A percentile compares a stretch with the other conserved stretches of the same genome.
Conservation (phyloP, 2,888 invertebrate genomes). For the Hypomecis punctinalis region DNA sequence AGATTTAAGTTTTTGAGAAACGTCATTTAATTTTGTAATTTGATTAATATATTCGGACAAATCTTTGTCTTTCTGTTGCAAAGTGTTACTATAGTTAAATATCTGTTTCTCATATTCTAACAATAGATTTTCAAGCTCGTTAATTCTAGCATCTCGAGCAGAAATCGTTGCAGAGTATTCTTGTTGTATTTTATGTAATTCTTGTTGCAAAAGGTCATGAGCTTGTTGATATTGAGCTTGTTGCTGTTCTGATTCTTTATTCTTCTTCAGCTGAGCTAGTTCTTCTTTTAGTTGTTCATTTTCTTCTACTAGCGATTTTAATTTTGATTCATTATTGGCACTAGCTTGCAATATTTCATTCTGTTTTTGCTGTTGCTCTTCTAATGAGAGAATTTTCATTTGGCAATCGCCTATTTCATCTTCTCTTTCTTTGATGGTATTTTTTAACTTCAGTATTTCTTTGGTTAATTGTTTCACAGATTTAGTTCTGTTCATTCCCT, state of each 20-base stretch:
- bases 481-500: constrained; percentile 70
- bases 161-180: constrained; percentile 67
- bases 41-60: constrained; percentile 80
- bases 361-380: constrained; percentile 79
- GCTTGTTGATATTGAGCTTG: constrained; percentile 59
- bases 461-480: constrained; percentile 80
- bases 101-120: constrained; percentile 81
- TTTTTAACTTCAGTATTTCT: constrained; percentile 81
- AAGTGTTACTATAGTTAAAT: constrained; percentile 68
- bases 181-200: constrained; percentile 68
- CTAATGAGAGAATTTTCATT: constrained; percentile 80
- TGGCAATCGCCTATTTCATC: constrained; percentile 80
- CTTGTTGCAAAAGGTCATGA: constrained; percentile 64
- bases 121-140: constrained; percentile 79
- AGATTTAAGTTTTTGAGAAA: constrained; percentile 79
- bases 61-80: constrained; percentile 80
- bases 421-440: constrained; percentile 81
- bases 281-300: constrained; percentile 73
- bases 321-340: constrained; percentile 68
- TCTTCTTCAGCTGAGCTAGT: constrained; percentile 58
- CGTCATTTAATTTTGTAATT: constrained; percentile 82
- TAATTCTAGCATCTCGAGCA: constrained; percentile 74
- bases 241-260: constrained; percentile 62
- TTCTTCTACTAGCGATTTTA: constrained; percentile 73
- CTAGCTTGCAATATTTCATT: constrained; percentile 65